Percentiles rank a stretch among this genome's conserved stretches.
These are phyloP conservation scores for Stigmatopora nigra DNA, from an alignment of 2,113 vertebrate species.

Conservation along the genomic window DNA sequence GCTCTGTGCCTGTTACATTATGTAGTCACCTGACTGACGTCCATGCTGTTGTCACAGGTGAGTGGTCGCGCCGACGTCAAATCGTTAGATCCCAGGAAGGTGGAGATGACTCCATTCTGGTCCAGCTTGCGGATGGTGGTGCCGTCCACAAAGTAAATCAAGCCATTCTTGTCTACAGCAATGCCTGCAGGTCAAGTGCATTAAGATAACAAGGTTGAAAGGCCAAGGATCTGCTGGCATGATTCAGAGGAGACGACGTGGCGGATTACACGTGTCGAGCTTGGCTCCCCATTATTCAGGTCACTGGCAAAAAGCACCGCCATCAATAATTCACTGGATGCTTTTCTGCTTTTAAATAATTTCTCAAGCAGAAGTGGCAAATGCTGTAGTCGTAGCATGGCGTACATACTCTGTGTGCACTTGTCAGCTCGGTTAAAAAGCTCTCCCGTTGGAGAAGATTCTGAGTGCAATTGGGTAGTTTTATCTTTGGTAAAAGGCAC, in stretches of 20 bases:
- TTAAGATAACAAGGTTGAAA: slow-evolving; percentile 38
- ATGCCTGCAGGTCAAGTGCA: slow-evolving; percentile 66
- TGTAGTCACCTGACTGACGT: slow-evolving; percentile 86
- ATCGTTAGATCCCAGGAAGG: slow-evolving; percentile 92
- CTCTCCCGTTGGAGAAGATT: not conserved
- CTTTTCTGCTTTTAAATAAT: slow-evolving; percentile 71
- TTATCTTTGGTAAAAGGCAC: not conserved
- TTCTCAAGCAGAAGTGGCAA: slow-evolving; percentile 69
- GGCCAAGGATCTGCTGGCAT: slow-evolving; percentile 43
- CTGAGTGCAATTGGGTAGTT: slow-evolving; percentile 1
- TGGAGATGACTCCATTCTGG: slow-evolving; percentile 92
- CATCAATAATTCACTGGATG: slow-evolving; percentile 68
- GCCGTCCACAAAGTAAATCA: slow-evolving; percentile 97
- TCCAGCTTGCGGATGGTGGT: slow-evolving; percentile 96
- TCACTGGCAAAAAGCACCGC: slow-evolving; percentile 72
- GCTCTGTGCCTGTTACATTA: not conserved
- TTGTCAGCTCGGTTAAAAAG: slow-evolving; percentile 32
- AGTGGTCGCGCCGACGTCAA: slow-evolving; percentile 90
- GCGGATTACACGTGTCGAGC: slow-evolving; percentile 69
- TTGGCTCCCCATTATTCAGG: slow-evolving; percentile 74
- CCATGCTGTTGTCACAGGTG: slow-evolving; percentile 95
- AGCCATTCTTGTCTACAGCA: slow-evolving; percentile 87
- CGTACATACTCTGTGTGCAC: slow-evolving; percentile 41
- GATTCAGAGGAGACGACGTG: slow-evolving; percentile 61
- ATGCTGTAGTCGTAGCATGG: slow-evolving; percentile 56